Evolutionary conservation across 2,888 invertebrate species (phyloP).

Genomic region (Axea sp.): DNA sequence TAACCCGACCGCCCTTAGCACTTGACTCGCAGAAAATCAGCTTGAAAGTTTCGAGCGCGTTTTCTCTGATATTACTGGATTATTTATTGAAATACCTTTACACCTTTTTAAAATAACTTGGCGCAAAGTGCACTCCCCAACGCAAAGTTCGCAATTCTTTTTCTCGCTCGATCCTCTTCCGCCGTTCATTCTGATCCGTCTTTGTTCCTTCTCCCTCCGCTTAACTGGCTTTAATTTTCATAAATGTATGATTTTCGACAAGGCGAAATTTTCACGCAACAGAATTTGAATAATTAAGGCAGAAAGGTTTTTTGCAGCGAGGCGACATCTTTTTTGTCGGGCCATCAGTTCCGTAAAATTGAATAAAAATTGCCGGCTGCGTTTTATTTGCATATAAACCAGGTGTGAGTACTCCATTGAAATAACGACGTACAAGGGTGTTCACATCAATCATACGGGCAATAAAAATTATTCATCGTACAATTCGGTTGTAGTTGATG

Average conservation of each 20-base stretch:
- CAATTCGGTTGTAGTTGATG: slow-evolving; percentile 46
- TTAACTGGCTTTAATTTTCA: slow-evolving; percentile 9
- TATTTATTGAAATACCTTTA: slow-evolving; percentile 48
- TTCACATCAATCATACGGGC: slow-evolving; percentile 56
- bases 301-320: slow-evolving; percentile 9
- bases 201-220: no score
- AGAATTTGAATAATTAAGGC: slow-evolving; percentile 36
- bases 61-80: slow-evolving; percentile 43
- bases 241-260: slow-evolving; percentile 16
- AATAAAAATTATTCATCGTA: slow-evolving; percentile 56
- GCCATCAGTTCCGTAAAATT: slow-evolving; percentile 37
- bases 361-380: slow-evolving; percentile 45
- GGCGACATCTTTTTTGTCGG: neutral
- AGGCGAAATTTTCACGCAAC: neutral
- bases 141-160: neutral
- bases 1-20: slow-evolving; percentile 16
- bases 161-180: neutral
- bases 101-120: slow-evolving; percentile 52
- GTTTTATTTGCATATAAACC: slow-evolving; percentile 50
- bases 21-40: no score
- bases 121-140: slow-evolving; percentile 23
- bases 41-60: slow-evolving; percentile 47
- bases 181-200: no score
- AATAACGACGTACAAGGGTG: slow-evolving; percentile 44
- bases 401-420: slow-evolving; percentile 36